phyloP scores from a whole-genome alignment of 1,140 invertebrate species.

The Temnothorax longispinosus region DNA sequence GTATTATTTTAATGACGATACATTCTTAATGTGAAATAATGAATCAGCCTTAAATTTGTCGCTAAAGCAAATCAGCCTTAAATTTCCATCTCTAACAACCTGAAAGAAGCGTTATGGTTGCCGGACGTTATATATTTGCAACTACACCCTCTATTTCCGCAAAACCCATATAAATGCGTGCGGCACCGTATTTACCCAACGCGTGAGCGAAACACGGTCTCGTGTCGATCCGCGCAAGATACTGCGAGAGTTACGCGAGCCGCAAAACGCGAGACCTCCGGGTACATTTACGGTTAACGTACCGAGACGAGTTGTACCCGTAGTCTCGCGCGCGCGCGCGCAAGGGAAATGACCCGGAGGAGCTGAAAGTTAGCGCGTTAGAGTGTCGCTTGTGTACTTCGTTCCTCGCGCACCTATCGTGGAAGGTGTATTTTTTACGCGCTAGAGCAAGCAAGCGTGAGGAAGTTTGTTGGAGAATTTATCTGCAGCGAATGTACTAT shows the following conservation, averaged over 20 bases:
- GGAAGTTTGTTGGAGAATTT: slow-evolving; percentile 21
- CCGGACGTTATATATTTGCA: background rate
- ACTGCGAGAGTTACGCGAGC: slow-evolving; percentile 55
- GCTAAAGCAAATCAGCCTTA: background rate
- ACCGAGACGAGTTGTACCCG: slow-evolving; percentile 22
- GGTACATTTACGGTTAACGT: slow-evolving; percentile 30
- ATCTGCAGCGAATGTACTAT: background rate
- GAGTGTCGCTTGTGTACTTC: slow-evolving; percentile 4
- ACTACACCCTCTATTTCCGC: slow-evolving; percentile 4
- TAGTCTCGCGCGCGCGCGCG: background rate
- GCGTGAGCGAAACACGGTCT: slow-evolving; percentile 46
- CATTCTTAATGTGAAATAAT: background rate
- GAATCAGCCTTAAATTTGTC: background rate
- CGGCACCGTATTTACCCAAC: background rate
- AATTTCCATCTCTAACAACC: background rate
- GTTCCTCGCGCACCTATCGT: slow-evolving; percentile 6
- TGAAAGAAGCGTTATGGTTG: background rate
- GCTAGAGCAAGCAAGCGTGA: background rate
- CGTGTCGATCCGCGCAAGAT: slow-evolving; percentile 37
- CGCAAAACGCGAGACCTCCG: slow-evolving; percentile 49
- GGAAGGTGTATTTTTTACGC: slow-evolving; percentile 24
- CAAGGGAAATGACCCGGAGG: slow-evolving; percentile 33
- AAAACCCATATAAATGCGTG: slow-evolving; percentile 33
- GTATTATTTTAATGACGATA: slow-evolving; percentile 1
- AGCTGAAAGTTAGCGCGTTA: slow-evolving; percentile 49